phyloP scores from a whole-genome alignment of 1,140 invertebrate species.

The Laupala kohalensis region DNA sequence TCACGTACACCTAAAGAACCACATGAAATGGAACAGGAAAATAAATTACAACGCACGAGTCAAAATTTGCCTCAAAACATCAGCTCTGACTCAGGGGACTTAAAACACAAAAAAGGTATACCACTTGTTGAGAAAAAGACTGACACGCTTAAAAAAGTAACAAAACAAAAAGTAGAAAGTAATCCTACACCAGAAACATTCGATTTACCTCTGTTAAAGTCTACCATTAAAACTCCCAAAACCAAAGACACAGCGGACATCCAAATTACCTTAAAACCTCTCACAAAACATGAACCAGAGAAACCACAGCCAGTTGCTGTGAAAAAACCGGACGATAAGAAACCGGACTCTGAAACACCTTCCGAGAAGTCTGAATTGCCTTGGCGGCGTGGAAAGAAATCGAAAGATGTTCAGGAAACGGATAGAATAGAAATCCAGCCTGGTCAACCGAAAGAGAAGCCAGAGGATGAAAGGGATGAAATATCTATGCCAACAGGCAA shows the following conservation, averaged over 20 bases:
- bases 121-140: constrained; percentile 20
- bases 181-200: no score
- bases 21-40: constrained; percentile 14
- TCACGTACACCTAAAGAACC: no score
- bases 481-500: constrained; percentile 18
- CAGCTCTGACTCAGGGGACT: constrained; percentile 7
- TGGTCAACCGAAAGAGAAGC: constrained; percentile 12
- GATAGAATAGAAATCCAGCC: no score
- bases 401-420: constrained; percentile 23
- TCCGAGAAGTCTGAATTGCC: constrained; percentile 7
- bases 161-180: constrained; percentile 13
- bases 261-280: no score
- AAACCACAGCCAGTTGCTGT: neutral
- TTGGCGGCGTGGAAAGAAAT: constrained; percentile 19
- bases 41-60: constrained; percentile 18
- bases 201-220: no score
- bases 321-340: neutral
- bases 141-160: constrained; percentile 11
- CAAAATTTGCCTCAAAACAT: constrained; percentile 22
- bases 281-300: constrained; percentile 13
- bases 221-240: no score
- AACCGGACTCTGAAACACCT: constrained; percentile 1
- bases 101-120: constrained; percentile 16
- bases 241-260: no score
- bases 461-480: constrained; percentile 15